A percentile compares a stretch with the other conserved stretches of the same genome.
These are phyloP conservation scores for Eupithecia exiguata DNA, from an alignment of 2,888 invertebrate species.

Conservation along the genomic window DNA sequence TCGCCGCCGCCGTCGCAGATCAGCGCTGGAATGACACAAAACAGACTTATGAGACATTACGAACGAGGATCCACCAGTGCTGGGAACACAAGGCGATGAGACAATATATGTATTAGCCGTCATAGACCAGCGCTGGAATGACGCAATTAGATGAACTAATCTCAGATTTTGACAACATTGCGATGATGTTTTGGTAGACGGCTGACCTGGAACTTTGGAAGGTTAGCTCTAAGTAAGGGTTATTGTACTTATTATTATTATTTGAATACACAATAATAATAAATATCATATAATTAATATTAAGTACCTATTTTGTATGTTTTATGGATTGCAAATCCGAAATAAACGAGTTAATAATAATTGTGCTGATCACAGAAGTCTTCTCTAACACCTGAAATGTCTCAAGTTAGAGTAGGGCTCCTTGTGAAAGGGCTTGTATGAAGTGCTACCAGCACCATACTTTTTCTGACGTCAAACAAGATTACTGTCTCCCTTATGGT, in stretches of 20 bases:
- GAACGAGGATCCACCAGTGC: neutral
- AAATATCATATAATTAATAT: no score
- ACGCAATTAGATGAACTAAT: neutral
- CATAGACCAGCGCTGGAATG: neutral
- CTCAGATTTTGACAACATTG: neutral
- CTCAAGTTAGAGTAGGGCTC: neutral
- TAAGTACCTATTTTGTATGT: no score
- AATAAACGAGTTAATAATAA: no score
- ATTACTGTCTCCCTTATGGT: neutral
- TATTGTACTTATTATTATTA: no score
- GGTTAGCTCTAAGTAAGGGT: neutral
- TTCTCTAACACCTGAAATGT: neutral
- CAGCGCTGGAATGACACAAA: conserved; percentile 61
- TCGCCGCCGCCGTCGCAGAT: conserved; percentile 68
- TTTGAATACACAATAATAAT: no score
- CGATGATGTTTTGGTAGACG: neutral
- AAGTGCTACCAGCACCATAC: neutral
- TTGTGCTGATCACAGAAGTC: neutral
- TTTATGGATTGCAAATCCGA: no score
- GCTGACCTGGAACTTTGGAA: neutral
- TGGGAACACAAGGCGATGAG: neutral
- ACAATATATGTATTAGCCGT: neutral
- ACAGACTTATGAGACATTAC: neutral
- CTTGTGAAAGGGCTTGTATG: neutral
- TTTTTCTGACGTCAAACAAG: no score